These are phyloP conservation scores for Platycheirus rosarum DNA, from an alignment of 2,888 invertebrate genomes.

Conservation along the genomic window DNA sequence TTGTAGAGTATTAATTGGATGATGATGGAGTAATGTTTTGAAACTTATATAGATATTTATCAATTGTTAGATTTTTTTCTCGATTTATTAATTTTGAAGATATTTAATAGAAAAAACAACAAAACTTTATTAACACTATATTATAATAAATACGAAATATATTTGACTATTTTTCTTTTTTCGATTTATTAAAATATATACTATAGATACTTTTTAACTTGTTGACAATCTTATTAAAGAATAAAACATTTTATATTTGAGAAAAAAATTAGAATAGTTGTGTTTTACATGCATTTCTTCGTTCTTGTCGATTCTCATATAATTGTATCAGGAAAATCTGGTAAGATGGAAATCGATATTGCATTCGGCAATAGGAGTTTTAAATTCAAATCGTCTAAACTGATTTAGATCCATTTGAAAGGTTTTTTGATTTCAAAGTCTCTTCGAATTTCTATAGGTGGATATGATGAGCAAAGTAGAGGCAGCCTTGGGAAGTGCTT, in stretches of 20 bases:
- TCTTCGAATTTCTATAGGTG: too few species aligned
- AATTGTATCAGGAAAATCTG: too few species aligned
- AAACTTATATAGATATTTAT: background rate
- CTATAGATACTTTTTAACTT: constrained; percentile 32
- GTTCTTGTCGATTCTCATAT: too few species aligned
- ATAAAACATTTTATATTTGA: constrained; percentile 53
- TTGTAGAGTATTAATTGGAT: constrained; percentile 19
- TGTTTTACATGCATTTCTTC: too few species aligned
- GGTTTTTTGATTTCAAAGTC: too few species aligned
- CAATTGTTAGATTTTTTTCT: constrained; percentile 29
- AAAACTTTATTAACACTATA: background rate
- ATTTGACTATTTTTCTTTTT: constrained; percentile 34
- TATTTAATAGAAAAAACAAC: too few species aligned
- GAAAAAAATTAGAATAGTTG: background rate
- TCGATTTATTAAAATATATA: constrained; percentile 15
- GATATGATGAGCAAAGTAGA: too few species aligned
- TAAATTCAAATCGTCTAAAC: too few species aligned
- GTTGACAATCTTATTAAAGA: constrained; percentile 54
- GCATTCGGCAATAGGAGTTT: too few species aligned
- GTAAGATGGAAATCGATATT: too few species aligned
- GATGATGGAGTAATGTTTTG: constrained; percentile 2
- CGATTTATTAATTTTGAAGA: constrained; percentile 27
- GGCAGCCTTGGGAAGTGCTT: too few species aligned
- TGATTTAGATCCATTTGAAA: too few species aligned
- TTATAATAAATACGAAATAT: constrained; percentile 12